Evolutionary conservation across 2,888 invertebrate genomes (phyloP).

Genomic region (Litoditis marina): DNA sequence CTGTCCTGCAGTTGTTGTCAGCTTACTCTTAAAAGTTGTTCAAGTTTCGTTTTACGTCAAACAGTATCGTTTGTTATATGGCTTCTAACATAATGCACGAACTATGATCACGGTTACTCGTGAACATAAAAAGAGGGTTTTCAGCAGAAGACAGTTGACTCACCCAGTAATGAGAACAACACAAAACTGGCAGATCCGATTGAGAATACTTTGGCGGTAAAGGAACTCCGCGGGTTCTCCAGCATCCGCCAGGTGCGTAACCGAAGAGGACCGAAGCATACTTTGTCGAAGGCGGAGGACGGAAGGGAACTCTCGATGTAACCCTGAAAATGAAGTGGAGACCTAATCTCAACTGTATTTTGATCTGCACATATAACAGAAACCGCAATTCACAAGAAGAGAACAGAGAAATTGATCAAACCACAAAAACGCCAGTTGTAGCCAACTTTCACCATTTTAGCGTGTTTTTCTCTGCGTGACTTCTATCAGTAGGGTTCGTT

Average conservation of each 20-base stretch:
- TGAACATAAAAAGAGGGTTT: too few species aligned
- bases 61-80: too few species aligned
- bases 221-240: constrained; percentile 56
- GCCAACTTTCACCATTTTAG: constrained; percentile 6
- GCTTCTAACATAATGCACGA: too few species aligned
- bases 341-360: too few species aligned
- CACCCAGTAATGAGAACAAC: constrained; percentile 52
- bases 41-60: too few species aligned
- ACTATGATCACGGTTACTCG: too few species aligned
- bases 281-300: constrained; percentile 53
- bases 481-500: too few species aligned
- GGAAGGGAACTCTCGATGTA: too few species aligned
- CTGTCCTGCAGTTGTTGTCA: too few species aligned
- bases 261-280: constrained; percentile 27
- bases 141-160: too few species aligned
- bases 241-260: constrained; percentile 38
- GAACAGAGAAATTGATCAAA: background rate
- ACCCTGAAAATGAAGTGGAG: background rate
- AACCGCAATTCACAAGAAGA: background rate
- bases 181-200: constrained; percentile 57
- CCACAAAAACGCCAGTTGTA: background rate
- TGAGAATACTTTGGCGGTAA: constrained; percentile 53
- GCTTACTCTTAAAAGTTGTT: too few species aligned
- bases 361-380: too few species aligned
- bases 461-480: constrained; percentile 5